Base-by-base conservation (phyloP, 2,113 vertebrate genomes). In the Panurus biarmicus region DNA sequence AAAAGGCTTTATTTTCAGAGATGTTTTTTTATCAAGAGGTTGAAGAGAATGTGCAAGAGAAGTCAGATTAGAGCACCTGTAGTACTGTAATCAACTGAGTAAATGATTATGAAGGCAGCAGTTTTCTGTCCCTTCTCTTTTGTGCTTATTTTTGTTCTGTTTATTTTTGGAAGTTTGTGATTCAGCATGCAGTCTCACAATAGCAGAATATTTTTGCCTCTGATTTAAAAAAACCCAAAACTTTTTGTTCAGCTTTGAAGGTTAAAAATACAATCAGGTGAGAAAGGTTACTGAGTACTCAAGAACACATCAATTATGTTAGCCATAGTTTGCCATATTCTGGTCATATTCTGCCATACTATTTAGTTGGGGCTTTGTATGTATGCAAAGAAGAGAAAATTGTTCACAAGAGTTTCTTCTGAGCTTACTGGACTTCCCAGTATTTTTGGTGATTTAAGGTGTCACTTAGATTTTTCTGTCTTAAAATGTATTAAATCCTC, bases 131-230 rank as follows among this genome's bases (percentile, higher is more conserved):
- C 16, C 33, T 91, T 81, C 35, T 35, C 14, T 76, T 93, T 76
- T 81, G 54, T 81, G 64, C 40, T 77, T 92, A 70, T 70, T 81
- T 89, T 89, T 80, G 44, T 74, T 69, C 35, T 80, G 8, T 73
- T 76, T 87, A 89, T 91, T 96, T 94, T 84, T 54, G 77, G 70
- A 86, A 66, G 56, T 84, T 77, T 73, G 48, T 90, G 76, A 95
- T 86, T 91, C 65, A 94, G 51, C 26, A 5, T 61, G 26, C 38
- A 47, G 31, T 76, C 44, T 83, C 1, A 2, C 48, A 50, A 3
- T 69, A 75, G 45, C 44, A 83, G 87, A 47, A 26, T 86, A 83
- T 86, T 86, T 95, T 94, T 88, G 12, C 18, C 24, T 94, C n/a
- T 5, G 28, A 14, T 50, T 85, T n/a, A 42, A 23, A 18, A 50